These are phyloP conservation scores for Cynodonichthys magdalenae DNA, from an alignment of 2,797 vertebrate species.

Conservation along the genomic window DNA sequence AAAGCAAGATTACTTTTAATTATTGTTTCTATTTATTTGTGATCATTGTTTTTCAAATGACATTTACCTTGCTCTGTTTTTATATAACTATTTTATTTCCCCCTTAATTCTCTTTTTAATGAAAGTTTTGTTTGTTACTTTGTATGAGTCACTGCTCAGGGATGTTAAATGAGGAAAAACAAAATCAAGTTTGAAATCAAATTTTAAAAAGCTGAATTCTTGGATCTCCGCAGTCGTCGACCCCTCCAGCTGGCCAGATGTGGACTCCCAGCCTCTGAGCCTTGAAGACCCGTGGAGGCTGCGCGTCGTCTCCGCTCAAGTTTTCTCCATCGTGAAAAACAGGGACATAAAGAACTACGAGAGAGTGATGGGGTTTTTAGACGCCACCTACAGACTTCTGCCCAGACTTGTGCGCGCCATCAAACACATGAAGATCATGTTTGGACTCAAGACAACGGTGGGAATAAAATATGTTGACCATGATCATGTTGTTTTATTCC, in stretches of 20 bases:
- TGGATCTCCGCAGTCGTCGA: conserved; percentile 54
- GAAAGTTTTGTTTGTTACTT: too few species aligned
- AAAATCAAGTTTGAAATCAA: too few species aligned
- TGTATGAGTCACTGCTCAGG: too few species aligned
- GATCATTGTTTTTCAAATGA: too few species aligned
- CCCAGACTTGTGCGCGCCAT: conserved; percentile 74
- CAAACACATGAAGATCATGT: conserved; percentile 84
- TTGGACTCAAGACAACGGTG: conserved; percentile 83
- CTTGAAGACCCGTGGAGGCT: conserved; percentile 68
- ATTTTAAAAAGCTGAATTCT: too few species aligned
- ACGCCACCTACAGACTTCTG: conserved; percentile 58
- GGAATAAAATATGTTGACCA: background rate
- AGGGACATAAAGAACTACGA: conserved; percentile 67
- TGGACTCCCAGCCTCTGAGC: conserved; percentile 58
- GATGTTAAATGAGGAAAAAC: too few species aligned
- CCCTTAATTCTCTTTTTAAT: too few species aligned
- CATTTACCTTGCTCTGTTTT: too few species aligned
- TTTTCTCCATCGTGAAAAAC: conserved; percentile 59
- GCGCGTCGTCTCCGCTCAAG: conserved; percentile 65
- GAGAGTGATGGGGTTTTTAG: conserved; percentile 62
- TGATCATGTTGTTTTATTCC: background rate
- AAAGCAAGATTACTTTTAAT: too few species aligned
- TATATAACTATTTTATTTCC: too few species aligned
- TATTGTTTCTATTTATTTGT: too few species aligned
- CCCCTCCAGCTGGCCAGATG: conserved; percentile 56